Conservation (phyloP, 2,888 invertebrate genomes). For the Epirrhoe alternata region DNA sequence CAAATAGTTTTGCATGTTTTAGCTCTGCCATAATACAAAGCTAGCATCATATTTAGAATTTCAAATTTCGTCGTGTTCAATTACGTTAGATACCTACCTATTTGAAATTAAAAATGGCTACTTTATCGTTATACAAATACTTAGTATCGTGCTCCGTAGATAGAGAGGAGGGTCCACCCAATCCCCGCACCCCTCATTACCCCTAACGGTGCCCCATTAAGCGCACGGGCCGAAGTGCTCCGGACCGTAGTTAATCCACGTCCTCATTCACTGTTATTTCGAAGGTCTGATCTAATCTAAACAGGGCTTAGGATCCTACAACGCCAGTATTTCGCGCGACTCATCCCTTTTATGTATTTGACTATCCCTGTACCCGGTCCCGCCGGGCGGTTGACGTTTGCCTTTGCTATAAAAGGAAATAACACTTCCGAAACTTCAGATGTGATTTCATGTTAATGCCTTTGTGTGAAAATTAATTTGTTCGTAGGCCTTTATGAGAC, state of each 20-base stretch:
- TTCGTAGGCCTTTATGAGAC: conserved; percentile 46
- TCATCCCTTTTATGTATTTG: conserved; percentile 83
- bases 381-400: conserved; percentile 70
- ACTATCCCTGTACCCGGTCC: conserved; percentile 73
- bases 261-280: conserved; percentile 86
- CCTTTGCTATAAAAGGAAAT: conserved; percentile 78
- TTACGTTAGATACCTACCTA: conserved; percentile 8
- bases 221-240: conserved; percentile 82
- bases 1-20: conserved; percentile 45
- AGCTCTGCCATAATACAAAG: conserved; percentile 39
- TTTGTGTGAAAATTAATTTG: conserved; percentile 71
- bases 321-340: conserved; percentile 81
- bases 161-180: conserved; percentile 50
- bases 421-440: conserved; percentile 76
- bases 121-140: conserved; percentile 36
- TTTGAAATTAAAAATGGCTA: conserved; percentile 24
- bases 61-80: conserved; percentile 30
- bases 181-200: conserved; percentile 79
- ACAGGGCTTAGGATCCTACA: conserved; percentile 84
- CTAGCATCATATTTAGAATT: conserved; percentile 37
- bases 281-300: conserved; percentile 85
- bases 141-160: conserved; percentile 37
- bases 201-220: conserved; percentile 82
- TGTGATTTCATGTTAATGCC: conserved; percentile 68
- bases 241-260: conserved; percentile 85